Conservation (phyloP, 1,140 invertebrate species). For the Pectinophora gossypiella region DNA sequence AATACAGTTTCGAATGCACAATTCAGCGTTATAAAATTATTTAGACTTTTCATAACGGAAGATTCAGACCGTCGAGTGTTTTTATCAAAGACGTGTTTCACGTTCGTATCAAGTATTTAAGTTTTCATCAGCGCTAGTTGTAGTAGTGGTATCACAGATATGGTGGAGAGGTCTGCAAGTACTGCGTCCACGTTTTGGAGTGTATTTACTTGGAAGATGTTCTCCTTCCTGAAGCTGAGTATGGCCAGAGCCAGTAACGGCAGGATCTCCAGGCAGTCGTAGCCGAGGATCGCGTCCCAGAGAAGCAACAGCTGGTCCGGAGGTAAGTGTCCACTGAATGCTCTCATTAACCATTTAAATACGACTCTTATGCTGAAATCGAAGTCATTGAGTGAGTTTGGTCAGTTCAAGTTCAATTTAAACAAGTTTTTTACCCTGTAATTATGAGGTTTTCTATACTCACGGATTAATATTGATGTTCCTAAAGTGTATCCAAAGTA, state of each 20-base stretch:
- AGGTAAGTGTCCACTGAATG: slow-evolving; percentile 94
- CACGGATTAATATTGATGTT: slow-evolving; percentile 93
- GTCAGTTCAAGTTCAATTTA: too few species aligned
- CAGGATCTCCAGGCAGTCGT: slow-evolving; percentile 93
- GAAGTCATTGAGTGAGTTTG: not conserved
- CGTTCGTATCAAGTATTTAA: too few species aligned
- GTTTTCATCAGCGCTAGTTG: slow-evolving; percentile 70
- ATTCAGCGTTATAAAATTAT: too few species aligned
- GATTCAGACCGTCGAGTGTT: too few species aligned
- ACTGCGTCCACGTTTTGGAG: slow-evolving; percentile 92
- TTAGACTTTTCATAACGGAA: too few species aligned
- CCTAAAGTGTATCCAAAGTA: slow-evolving; percentile 93
- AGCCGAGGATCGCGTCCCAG: slow-evolving; percentile 95
- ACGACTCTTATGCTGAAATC: slow-evolving; percentile 85
- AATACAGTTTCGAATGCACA: too few species aligned
- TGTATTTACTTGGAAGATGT: slow-evolving; percentile 92
- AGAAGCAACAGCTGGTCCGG: slow-evolving; percentile 93
- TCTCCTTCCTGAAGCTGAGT: slow-evolving; percentile 93
- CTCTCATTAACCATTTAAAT: slow-evolving; percentile 97
- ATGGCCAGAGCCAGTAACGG: slow-evolving; percentile 91
- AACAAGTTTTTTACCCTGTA: not conserved
- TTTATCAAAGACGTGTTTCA: too few species aligned
- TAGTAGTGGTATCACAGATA: slow-evolving; percentile 88
- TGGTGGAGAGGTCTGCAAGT: slow-evolving; percentile 91
- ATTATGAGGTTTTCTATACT: too few species aligned